A percentile compares a stretch with the other conserved stretches of the same genome.
Evolutionary conservation across 2,888 invertebrate genomes (phyloP).

Genomic region (Amaurobius ferox): DNA sequence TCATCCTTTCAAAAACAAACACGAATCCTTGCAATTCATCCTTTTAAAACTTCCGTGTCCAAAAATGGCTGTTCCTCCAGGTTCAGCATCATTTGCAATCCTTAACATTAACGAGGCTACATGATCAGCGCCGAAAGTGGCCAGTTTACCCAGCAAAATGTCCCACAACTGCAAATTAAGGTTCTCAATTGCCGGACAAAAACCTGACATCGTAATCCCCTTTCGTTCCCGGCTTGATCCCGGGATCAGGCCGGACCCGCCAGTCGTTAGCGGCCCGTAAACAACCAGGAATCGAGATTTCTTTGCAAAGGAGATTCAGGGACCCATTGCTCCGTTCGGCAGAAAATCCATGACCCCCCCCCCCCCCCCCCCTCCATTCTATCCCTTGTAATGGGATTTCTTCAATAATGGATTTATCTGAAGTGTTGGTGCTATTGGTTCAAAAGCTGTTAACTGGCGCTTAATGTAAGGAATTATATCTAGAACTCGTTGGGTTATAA

Average conservation of each 20-base stretch:
- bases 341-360: neutral
- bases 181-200: conserved; percentile 39
- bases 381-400: neutral
- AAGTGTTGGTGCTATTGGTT: neutral
- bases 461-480: neutral
- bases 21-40: no score
- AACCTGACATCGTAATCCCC: neutral
- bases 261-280: conserved; percentile 50
- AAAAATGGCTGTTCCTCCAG: no score
- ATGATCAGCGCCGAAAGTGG: conserved; percentile 51
- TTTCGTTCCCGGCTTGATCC: neutral
- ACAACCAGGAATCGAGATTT: conserved; percentile 53
- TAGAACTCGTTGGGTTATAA: neutral
- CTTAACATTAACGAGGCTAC: conserved; percentile 36
- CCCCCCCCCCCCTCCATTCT: neutral
- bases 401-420: conserved; percentile 5
- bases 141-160: conserved; percentile 45
- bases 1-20: no score
- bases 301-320: neutral
- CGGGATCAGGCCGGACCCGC: neutral
- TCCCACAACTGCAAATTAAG: conserved; percentile 61
- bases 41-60: no score
- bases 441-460: neutral
- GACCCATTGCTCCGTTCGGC: neutral
- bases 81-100: neutral